Percentiles rank a stretch among this genome's conserved stretches.
phyloP scores from a whole-genome alignment of 2,113 vertebrate genomes.

The Hemichromis elongatus region DNA sequence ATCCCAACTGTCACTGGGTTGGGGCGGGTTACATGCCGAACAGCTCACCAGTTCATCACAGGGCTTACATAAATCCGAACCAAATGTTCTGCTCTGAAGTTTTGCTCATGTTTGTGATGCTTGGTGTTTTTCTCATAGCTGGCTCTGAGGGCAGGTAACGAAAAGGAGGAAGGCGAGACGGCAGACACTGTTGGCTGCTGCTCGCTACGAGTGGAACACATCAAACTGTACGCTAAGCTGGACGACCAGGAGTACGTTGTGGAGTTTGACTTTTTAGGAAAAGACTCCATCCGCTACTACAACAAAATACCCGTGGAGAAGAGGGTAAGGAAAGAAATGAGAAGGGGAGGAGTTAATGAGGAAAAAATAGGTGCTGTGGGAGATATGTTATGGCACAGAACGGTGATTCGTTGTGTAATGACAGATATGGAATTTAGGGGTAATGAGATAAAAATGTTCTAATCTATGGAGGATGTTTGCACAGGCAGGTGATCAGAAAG shows the following conservation, averaged over 20 bases:
- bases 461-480: conserved; percentile 47
- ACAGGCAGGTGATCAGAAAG: conserved; percentile 57
- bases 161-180: conserved; percentile 96
- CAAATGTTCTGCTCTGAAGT: neutral
- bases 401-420: neutral
- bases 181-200: conserved; percentile 96
- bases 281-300: conserved; percentile 98
- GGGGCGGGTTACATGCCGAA: neutral
- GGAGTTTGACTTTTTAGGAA: conserved; percentile 95
- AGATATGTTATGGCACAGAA: neutral
- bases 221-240: conserved; percentile 85
- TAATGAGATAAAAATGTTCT: conserved; percentile 2
- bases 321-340: conserved; percentile 78
- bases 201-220: conserved; percentile 92
- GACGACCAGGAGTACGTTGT: conserved; percentile 94
- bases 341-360: neutral
- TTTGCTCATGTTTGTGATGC: neutral
- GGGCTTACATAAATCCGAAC: neutral
- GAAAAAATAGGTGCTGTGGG: neutral
- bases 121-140: conserved; percentile 67
- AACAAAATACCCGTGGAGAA: conserved; percentile 98
- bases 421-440: conserved; percentile 1
- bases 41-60: neutral
- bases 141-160: conserved; percentile 93
- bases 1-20: neutral